Evolutionary conservation across 1,140 invertebrate species (phyloP), one percentile per base, ranked within the genome.

Genomic region (Heliothis subflexa): DNA sequence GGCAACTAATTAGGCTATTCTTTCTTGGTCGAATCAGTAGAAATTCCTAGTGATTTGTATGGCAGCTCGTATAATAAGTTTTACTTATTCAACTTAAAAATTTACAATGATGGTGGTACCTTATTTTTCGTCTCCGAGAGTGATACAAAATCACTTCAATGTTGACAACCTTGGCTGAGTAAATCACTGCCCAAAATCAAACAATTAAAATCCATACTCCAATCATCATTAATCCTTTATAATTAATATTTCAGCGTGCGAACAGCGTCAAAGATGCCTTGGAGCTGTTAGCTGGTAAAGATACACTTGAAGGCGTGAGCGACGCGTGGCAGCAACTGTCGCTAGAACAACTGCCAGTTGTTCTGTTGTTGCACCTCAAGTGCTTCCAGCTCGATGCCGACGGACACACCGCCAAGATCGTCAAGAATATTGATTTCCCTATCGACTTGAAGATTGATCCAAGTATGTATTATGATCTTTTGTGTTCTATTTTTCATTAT

Each of bases 381-480:
- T 98, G 98, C 93, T 99, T 99, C 94, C 97, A 99, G 89, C 97
- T 98, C 83, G 96, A 97, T 86, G 95, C 96, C 0, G 96, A 97
- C 85, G 98, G 97, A 9, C 98, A 98, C 87, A 97, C 98, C 49
- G 94, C 93, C n/a, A 99, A 99, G 94, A 97, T 99, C 61, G 94
- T 98, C 40, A 99, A 99, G 94, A 97, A 96, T 78, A 96, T 99
- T 14, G 97, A 98, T 84, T 99, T 98, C 93, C 96, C 97, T 0
- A 96, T 99, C 62, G 97, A 99, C 88, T 95, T 99, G 13, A 98
- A 99, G 95, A 96, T 99, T 82, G 98, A 97, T 91, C 96, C 96
- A 87, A 98, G 98, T 99, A 64, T 16, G 73, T 62, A 50, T 25
- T 18, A 0, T 13, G 28, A 9, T 55, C 12, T 16, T 12, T 40